Percentiles rank a stretch among this genome's conserved stretches.
Conservation (phyloP, 1,140 invertebrate genomes). For the Eubasilissa regina region DNA sequence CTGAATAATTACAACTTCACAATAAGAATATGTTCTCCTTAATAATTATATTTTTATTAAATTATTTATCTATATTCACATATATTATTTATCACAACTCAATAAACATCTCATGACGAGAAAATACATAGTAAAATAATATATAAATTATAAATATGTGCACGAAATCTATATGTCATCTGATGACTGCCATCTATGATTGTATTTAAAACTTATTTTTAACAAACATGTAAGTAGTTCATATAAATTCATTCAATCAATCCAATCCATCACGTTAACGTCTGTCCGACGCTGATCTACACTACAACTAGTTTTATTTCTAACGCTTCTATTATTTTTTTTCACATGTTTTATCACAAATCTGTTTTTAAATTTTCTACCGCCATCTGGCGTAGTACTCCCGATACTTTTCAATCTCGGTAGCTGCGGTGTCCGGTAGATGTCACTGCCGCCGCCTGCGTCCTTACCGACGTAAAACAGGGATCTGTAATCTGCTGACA, state of each 20-base stretch:
- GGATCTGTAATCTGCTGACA: not conserved
- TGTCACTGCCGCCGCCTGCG: not conserved
- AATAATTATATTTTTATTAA: too few species aligned
- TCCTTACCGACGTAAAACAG: slow-evolving; percentile 2
- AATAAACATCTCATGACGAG: too few species aligned
- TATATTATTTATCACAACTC: too few species aligned
- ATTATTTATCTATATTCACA: too few species aligned
- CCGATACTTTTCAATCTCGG: not conserved
- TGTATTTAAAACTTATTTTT: too few species aligned
- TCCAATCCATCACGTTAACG: not conserved
- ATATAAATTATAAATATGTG: too few species aligned
- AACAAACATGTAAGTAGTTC: too few species aligned
- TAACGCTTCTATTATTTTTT: not conserved
- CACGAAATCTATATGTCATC: too few species aligned
- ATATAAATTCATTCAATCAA: not conserved
- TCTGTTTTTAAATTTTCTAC: not conserved
- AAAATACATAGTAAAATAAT: too few species aligned
- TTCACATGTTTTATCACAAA: not conserved
- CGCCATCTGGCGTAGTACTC: not conserved
- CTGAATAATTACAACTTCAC: too few species aligned
- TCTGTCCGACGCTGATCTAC: not conserved
- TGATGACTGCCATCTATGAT: too few species aligned
- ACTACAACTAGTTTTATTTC: not conserved
- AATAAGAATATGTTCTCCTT: too few species aligned
- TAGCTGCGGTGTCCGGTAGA: not conserved